Evolutionary conservation across 1,140 invertebrate genomes (phyloP), one percentile per base, ranked within the genome.

Genomic region (Drosophila littoralis): DNA sequence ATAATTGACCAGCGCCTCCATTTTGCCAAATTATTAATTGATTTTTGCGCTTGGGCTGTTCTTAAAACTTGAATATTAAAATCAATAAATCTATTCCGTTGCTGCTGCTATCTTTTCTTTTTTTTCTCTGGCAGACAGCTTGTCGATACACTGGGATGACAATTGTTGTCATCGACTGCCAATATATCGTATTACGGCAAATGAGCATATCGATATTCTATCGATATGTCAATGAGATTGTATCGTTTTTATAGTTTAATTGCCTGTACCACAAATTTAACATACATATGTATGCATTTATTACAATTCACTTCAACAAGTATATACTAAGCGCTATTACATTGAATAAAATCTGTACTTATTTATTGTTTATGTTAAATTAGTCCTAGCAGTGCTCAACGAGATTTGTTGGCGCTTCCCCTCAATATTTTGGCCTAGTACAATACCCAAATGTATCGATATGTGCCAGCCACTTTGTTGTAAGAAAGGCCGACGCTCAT

Each of bases 1-100:
- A 79, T 95, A 95, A 73, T 93, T 94, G 50, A 94, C 92, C 46
- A 95, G 86, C 46, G 93, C 94, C 90, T 95, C 93, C 94, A 95
- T 95, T 59, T 22, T 65, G 9, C 1, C 5, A 10, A 22, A 48
- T n/a, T 35, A 6, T 13, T 40, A 17, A 66, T 66, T 58, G 10
- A 45, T 38, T 64, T 64, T 7, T 40, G 38, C 45, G 38, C 43
- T 59, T 40, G 51, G 35, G 7, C 9, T 36, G 13, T 36, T 33
- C n/a, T 12, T 52, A 43, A 57, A 54, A 40, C 45, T 74, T 33
- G 9, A 42, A 55, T 74, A 55, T 69, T 69, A 74, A 74, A 74
- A 74, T 74, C 71, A 74, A 74, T 74, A 74, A 74, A 63, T 74
- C 66, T 74, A 69, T 51, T 48, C 52, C 51, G 33, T 22, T 55